These are phyloP conservation scores for Cheilosia vulpina DNA, from an alignment of 2,888 invertebrate species.

Conservation along the genomic window DNA sequence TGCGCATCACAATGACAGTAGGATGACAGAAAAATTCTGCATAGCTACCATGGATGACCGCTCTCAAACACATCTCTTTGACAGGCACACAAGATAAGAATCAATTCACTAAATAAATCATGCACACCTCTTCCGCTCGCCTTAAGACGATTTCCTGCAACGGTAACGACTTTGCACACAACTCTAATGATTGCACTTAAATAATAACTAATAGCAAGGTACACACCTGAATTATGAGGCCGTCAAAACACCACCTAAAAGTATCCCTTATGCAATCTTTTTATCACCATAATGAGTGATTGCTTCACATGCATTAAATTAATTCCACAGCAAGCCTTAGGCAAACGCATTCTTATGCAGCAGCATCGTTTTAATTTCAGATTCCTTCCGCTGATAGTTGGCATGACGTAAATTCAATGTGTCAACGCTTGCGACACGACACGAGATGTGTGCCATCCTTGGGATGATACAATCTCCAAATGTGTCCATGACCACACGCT, in stretches of 20 bases:
- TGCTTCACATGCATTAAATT: not conserved
- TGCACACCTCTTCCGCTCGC: too few species aligned
- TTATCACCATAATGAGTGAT: conserved; percentile 12
- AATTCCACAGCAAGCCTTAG: conserved; percentile 7
- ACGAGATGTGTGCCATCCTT: conserved; percentile 4
- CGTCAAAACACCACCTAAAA: not conserved
- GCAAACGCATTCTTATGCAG: conserved; percentile 13
- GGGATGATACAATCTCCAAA: conserved; percentile 40
- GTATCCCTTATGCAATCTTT: conserved; percentile 12
- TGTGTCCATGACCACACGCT: conserved; percentile 57
- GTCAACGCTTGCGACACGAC: conserved; percentile 42
- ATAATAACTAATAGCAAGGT: not conserved
- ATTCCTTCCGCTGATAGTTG: conserved; percentile 15
- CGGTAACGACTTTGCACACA: too few species aligned
- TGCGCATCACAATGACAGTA: too few species aligned
- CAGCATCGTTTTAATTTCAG: conserved; percentile 9
- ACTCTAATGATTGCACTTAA: not conserved
- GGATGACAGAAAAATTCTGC: too few species aligned
- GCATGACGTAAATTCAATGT: conserved; percentile 25
- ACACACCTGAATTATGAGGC: not conserved
- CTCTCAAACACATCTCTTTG: too few species aligned
- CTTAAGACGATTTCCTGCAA: too few species aligned
- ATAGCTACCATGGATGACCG: too few species aligned
- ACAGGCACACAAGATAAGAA: too few species aligned
- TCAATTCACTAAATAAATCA: too few species aligned